phyloP scores from a whole-genome alignment of 2,797 vertebrate species.

The Gallirallus australis region DNA sequence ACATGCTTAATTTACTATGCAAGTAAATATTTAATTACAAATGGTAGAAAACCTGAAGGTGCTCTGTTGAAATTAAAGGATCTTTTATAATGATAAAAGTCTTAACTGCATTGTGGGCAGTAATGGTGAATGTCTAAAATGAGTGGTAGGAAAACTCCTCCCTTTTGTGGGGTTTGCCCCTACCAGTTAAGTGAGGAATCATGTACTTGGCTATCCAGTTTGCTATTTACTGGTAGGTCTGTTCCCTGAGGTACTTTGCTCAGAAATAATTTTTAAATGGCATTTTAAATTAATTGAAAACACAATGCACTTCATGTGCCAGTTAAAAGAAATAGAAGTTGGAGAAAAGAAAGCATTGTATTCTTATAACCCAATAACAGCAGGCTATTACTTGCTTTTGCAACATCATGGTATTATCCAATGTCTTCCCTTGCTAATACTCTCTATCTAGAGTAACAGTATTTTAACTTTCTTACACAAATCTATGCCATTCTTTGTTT shows the following conservation, averaged over 20 bases:
- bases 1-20: conserved; percentile 75
- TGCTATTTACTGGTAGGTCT: not conserved
- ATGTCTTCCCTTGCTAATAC: not conserved
- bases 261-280: not conserved
- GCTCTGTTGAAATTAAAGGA: conserved; percentile 63
- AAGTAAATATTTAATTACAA: conserved; percentile 80
- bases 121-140: conserved; percentile 1
- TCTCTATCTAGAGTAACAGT: not conserved
- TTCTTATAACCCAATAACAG: not conserved
- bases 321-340: not conserved
- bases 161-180: not conserved
- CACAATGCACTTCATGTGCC: not conserved
- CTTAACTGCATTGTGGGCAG: not conserved
- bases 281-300: conserved; percentile 31
- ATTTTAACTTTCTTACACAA: not conserved
- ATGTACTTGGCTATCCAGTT: not conserved
- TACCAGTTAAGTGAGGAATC: not conserved
- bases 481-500: not conserved
- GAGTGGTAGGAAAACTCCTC: not conserved
- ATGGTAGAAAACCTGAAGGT: conserved; percentile 64
- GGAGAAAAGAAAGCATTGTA: not conserved
- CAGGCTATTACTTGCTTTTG: not conserved
- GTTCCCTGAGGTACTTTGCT: not conserved
- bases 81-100: conserved; percentile 33
- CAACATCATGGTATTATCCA: not conserved